Evolutionary conservation across 2,797 vertebrate species (phyloP).

Genomic region (Lemur catta): DNA sequence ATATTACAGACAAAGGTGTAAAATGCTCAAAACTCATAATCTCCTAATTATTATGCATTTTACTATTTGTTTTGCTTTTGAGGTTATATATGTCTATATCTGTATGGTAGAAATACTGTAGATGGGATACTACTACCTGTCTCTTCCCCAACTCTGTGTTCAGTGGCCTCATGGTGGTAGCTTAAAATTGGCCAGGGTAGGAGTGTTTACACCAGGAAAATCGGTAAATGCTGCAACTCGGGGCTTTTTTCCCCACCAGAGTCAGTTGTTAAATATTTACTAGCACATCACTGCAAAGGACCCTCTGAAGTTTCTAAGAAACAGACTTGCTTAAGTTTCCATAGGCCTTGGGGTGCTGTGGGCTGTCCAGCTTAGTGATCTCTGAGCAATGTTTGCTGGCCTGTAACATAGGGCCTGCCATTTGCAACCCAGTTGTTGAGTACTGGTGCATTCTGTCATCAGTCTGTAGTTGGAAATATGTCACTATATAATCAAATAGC

Average conservation of each 20-base stretch:
- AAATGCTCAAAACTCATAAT: background rate
- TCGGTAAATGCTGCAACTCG: background rate
- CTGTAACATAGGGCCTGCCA: background rate
- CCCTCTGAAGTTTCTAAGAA: background rate
- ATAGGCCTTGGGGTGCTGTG: background rate
- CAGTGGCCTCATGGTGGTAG: background rate
- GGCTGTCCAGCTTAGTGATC: background rate
- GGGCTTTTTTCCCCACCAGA: background rate
- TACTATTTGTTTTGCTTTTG: background rate
- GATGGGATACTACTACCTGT: background rate
- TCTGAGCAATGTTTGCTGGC: background rate
- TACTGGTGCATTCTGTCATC: background rate
- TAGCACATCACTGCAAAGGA: background rate
- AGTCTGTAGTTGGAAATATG: background rate
- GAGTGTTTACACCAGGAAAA: background rate
- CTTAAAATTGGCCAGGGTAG: background rate
- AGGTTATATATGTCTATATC: background rate
- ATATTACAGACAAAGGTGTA: background rate
- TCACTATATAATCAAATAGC: background rate
- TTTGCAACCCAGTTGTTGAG: background rate
- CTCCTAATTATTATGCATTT: background rate
- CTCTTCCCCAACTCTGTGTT: background rate
- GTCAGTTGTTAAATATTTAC: background rate
- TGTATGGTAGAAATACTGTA: background rate
- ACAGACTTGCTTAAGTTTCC: background rate